A percentile compares a stretch with the other conserved stretches of the same genome.
These are phyloP conservation scores for Agrotis segetum DNA, from an alignment of 2,888 invertebrate genomes.

Conservation along the genomic window DNA sequence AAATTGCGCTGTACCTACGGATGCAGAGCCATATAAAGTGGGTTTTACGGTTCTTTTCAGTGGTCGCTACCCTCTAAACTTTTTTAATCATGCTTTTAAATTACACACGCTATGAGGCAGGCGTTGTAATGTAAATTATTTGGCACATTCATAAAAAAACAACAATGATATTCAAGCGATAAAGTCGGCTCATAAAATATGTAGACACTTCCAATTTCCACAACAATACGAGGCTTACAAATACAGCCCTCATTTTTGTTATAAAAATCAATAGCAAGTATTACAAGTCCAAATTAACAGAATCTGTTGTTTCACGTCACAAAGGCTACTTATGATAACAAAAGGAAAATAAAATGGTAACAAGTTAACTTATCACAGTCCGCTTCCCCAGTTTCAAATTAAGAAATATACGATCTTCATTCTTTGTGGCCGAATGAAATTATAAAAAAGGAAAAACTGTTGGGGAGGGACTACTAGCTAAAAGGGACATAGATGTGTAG, in stretches of 20 bases:
- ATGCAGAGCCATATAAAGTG: slow-evolving; percentile 41
- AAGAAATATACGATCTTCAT: slow-evolving; percentile 77
- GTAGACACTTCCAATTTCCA: slow-evolving; percentile 8
- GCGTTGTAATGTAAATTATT: slow-evolving; percentile 32
- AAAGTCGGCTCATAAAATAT: slow-evolving; percentile 26
- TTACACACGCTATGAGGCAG: slow-evolving; percentile 13
- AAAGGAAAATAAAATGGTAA: slow-evolving; percentile 56
- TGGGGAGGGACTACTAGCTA: slow-evolving; percentile 77
- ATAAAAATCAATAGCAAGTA: slow-evolving; percentile 39
- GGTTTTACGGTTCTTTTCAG: slow-evolving; percentile 35
- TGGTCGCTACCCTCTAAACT: slow-evolving; percentile 28
- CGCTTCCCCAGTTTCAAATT: slow-evolving; percentile 72
- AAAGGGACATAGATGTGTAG: slow-evolving; percentile 78
- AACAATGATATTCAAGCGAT: slow-evolving; percentile 23
- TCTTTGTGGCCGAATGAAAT: slow-evolving; percentile 75
- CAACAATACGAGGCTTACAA: slow-evolving; percentile 17
- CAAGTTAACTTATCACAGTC: slow-evolving; percentile 60
- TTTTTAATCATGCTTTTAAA: slow-evolving; percentile 55
- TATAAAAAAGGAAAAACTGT: slow-evolving; percentile 81
- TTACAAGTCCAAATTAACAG: slow-evolving; percentile 28
- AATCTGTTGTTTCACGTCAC: slow-evolving; percentile 15
- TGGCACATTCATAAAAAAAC: slow-evolving; percentile 10
- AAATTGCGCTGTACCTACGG: slow-evolving; percentile 64
- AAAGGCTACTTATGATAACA: slow-evolving; percentile 18
- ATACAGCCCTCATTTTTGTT: neutral